Base-by-base conservation (phyloP, 1,140 invertebrate species). In the Ceratina australensis region DNA sequence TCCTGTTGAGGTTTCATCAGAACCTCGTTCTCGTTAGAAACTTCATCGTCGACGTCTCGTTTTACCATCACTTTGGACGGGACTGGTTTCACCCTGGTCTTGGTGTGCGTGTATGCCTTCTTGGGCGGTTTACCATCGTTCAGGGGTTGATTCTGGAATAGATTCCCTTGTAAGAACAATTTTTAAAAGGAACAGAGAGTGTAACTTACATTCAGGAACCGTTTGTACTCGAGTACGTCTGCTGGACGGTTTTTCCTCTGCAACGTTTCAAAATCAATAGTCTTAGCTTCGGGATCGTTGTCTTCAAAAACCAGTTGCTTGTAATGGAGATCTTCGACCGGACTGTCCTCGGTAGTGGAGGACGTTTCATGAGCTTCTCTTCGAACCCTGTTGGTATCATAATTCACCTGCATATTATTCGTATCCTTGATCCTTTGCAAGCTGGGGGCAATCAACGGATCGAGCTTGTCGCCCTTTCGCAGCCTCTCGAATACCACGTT, bases 401-500 rank as follows among this genome's bases (percentile, higher is more conserved):
- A 47, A 13, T 16, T 71, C 4, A 20, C 1, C 1, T 49, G 22
- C 49, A 67, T 5, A 49, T 18, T 50, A 3, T 56, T 42, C 3
- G 18, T 13, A 18, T 0, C 26, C 15, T 56, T 26, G 3, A 57
- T 42, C 13, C 5, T 52, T 54, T 16, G 13, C 16, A 24, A 20
- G 24, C 15, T 2, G 24, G 18, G 49, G 22, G 7, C 67, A 52
- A 7, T 56, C 7, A 16, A 4, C 10, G 64, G 52, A 54, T 79
- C 66, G 66, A 26, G 82, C 54, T 10, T 52, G n/a, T 65, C 72
- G 49, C 54, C 83, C 50, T 89, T 79, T 47, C 86, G 83, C 16
- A 90, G 66, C 16, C 90, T 87, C 63, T 91, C 88, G 66, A 91
- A 91, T 12, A 91, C 90, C 0, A 91, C 90, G 50, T 91, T 91